Conservation (phyloP, 2,797 vertebrate genomes). For the Cossypha caffra region DNA sequence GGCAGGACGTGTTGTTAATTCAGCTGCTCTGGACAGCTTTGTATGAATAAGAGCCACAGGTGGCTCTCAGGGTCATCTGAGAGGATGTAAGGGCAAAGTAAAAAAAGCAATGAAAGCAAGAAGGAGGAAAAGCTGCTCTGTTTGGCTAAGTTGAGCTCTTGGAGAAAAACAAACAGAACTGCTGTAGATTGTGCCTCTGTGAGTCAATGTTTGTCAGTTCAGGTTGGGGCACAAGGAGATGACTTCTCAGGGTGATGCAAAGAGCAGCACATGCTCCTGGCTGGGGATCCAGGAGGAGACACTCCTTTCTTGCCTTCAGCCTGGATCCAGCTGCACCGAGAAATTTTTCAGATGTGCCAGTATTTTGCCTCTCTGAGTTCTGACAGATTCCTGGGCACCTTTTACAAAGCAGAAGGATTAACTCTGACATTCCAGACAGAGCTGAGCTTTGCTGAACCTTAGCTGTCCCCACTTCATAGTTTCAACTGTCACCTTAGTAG, state of each 20-base stretch:
- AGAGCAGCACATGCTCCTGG: not conserved
- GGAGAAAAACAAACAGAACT: not conserved
- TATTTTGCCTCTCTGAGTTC: not conserved
- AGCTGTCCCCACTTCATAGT: not conserved
- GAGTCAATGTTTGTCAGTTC: not conserved
- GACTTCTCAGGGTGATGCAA: not conserved
- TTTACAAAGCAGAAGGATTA: constrained; percentile 2
- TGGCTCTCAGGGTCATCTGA: not conserved
- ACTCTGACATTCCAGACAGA: not conserved
- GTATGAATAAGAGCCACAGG: constrained; percentile 2
- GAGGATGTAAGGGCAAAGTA: not conserved
- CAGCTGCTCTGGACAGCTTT: not conserved
- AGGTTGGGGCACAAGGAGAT: not conserved
- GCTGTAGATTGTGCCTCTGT: not conserved
- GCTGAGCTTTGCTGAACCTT: not conserved
- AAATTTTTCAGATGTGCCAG: not conserved
- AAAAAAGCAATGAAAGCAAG: not conserved
- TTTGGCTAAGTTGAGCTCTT: not conserved
- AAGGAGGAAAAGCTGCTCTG: constrained; percentile 1
- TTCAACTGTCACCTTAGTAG: not conserved
- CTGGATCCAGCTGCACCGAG: not conserved
- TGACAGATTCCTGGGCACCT: not conserved
- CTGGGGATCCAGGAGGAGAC: not conserved
- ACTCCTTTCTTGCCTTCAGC: not conserved
- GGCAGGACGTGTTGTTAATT: not conserved